These are phyloP conservation scores for Orgyia antiqua DNA, from an alignment of 2,888 invertebrate species.

Conservation along the genomic window DNA sequence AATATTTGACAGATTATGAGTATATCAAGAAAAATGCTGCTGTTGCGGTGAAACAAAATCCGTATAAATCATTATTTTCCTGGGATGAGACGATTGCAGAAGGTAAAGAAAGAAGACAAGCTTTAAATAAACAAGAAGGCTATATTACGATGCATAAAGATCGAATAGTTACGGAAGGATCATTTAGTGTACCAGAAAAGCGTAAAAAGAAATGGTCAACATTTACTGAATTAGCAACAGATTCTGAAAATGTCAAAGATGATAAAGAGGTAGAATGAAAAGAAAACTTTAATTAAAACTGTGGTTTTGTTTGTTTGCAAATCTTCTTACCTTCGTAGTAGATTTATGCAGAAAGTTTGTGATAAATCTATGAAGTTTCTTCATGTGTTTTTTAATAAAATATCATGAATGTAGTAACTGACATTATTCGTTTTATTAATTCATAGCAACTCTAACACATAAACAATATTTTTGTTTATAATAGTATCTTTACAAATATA, in stretches of 20 bases:
- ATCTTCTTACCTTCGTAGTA: too few species aligned
- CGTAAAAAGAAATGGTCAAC: background rate
- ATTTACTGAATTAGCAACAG: background rate
- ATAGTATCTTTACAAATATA: too few species aligned
- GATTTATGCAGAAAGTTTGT: too few species aligned
- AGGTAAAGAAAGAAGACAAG: conserved; percentile 67
- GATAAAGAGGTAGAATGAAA: too few species aligned
- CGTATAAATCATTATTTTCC: conserved; percentile 68
- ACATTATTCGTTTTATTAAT: too few species aligned
- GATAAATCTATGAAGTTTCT: too few species aligned
- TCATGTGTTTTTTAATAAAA: too few species aligned
- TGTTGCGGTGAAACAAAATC: conserved; percentile 62
- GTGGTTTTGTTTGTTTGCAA: too few species aligned
- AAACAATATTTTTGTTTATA: too few species aligned
- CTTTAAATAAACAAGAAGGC: conserved; percentile 57
- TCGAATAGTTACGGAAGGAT: conserved; percentile 41
- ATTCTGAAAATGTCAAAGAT: background rate
- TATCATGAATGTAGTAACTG: too few species aligned
- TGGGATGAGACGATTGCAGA: conserved; percentile 76
- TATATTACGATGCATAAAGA: conserved; percentile 50
- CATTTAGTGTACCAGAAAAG: conserved; percentile 11
- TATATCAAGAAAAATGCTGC: conserved; percentile 42
- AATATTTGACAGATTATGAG: conserved; percentile 57
- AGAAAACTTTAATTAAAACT: too few species aligned
- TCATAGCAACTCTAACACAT: too few species aligned